phyloP scores from a whole-genome alignment of 2,797 vertebrate genomes.

The Cercopithecus hamlyni region DNA sequence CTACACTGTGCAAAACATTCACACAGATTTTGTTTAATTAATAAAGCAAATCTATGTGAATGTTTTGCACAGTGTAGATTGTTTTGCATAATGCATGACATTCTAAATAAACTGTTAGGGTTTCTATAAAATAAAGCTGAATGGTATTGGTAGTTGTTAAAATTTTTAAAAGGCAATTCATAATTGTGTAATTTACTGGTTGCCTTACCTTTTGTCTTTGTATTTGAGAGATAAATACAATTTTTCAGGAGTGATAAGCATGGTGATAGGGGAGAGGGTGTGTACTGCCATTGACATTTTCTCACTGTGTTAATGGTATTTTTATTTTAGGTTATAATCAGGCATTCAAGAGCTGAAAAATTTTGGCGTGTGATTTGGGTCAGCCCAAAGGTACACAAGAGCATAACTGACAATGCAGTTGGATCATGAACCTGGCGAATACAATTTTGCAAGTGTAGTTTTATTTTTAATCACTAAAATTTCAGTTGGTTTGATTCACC shows the following conservation, averaged over 20 bases:
- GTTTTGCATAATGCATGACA: slow-evolving; percentile 27
- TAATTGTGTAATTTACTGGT: slow-evolving; percentile 12
- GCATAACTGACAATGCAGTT: background rate
- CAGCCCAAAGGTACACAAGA: background rate
- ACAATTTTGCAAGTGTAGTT: slow-evolving; percentile 41
- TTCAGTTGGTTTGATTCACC: slow-evolving; percentile 48
- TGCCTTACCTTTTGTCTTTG: slow-evolving; percentile 30
- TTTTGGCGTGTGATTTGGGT: slow-evolving; percentile 5
- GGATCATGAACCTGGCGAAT: background rate
- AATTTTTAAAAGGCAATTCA: background rate
- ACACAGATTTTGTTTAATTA: background rate
- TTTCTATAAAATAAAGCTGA: background rate
- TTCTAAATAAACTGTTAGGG: slow-evolving; percentile 19
- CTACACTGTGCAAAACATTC: background rate
- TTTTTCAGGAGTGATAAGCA: slow-evolving; percentile 7
- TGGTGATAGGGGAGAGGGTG: background rate
- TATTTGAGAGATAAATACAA: background rate
- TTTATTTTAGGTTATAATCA: background rate
- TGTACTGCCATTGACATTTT: background rate
- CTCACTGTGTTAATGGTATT: background rate
- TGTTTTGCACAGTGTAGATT: slow-evolving; percentile 22
- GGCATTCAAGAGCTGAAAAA: background rate
- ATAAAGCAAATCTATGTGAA: slow-evolving; percentile 32
- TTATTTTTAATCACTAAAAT: slow-evolving; percentile 41
- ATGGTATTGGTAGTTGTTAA: slow-evolving; percentile 7